phyloP scores from a whole-genome alignment of 2,888 invertebrate species.

The Empis stercorea region DNA sequence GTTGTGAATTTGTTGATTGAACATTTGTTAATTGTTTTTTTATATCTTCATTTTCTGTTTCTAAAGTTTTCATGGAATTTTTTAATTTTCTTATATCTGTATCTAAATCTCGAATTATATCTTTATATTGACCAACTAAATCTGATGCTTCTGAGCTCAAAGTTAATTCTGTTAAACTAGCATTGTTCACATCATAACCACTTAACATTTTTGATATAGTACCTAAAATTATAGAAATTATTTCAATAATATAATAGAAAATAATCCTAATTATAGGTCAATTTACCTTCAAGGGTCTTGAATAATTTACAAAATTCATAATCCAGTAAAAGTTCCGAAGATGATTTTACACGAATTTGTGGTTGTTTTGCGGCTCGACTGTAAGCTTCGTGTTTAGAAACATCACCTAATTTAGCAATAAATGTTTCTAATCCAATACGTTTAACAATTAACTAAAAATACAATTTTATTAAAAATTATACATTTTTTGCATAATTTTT shows the following conservation, averaged over 20 bases:
- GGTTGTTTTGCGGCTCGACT: conserved; percentile 87
- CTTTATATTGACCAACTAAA: conserved; percentile 60
- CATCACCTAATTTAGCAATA: conserved; percentile 69
- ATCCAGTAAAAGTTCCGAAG: conserved; percentile 76
- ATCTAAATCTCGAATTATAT: conserved; percentile 84
- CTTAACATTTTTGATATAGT: conserved; percentile 42
- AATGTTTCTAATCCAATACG: conserved; percentile 84
- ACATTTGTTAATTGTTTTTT: conserved; percentile 51
- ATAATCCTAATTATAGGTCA: conserved; percentile 5
- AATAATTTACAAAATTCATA: conserved; percentile 90
- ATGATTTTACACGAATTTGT: conserved; percentile 63
- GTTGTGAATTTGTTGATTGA: conserved; percentile 53
- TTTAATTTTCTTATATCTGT: conserved; percentile 41
- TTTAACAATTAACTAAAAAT: conserved; percentile 55
- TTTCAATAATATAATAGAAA: not conserved
- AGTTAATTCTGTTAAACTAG: conserved; percentile 39
- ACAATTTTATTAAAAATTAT: not conserved
- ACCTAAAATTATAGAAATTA: conserved; percentile 24
- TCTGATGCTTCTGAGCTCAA: conserved; percentile 34
- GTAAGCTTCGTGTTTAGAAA: conserved; percentile 82
- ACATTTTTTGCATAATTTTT: too few relatives aligned
- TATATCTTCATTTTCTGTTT: conserved; percentile 21
- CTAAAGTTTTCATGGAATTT: conserved; percentile 21
- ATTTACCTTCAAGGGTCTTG: conserved; percentile 61
- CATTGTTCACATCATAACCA: conserved; percentile 38